Base-by-base conservation (phyloP, 2,797 vertebrate species). In the Selene dorsalis region DNA sequence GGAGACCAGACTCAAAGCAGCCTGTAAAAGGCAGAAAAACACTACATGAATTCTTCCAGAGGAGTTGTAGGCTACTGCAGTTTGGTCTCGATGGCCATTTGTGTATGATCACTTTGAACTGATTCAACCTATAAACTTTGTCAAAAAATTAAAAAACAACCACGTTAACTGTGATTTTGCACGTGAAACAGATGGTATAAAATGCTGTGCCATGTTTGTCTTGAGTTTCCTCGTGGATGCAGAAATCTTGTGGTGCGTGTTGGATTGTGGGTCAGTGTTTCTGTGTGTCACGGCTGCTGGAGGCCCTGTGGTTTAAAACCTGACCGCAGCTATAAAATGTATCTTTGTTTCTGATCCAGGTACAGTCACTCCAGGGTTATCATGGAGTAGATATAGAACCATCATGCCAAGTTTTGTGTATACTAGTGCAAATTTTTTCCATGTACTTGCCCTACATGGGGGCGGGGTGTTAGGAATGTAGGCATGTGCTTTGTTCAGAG, bases 1-100 rank as follows among this genome's bases (percentile, higher is more conserved):
- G 18, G 68, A 84, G 79, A 72, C 81, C 1, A 14, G 76, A 69
- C 79, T 64, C 69, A 65, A 43, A 73, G 35, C 83, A 73, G 86
- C 35, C 62, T 78, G 79, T 53, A 18, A 62, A 61, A 64, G 58
- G 26, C 52, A 63, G 28, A 41, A 39, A 71, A 76, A 76, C 70
- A 71, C 9, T 0, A 17, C 35, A 14, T 14, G 41, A 22, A n/a
- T 18, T 74, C 56, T 41, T n/a, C 20, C 41, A 2, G 48, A 55
- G 70, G 41, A 2, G 26, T 20, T 11, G n/a, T 32, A 32, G n/a
- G n/a, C n/a, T 30, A 5, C 60, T 16, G 74, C 5, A 2, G 20
- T 50, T 18, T 24, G 26, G 14, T 48, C 53, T 47, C 1, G 4
- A 59, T 35, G 32, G 24, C 20, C 43, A 28, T 22, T 32, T 13